Evolutionary conservation across 2,113 vertebrate species (phyloP).

Genomic region (Hemiscyllium ocellatum): DNA sequence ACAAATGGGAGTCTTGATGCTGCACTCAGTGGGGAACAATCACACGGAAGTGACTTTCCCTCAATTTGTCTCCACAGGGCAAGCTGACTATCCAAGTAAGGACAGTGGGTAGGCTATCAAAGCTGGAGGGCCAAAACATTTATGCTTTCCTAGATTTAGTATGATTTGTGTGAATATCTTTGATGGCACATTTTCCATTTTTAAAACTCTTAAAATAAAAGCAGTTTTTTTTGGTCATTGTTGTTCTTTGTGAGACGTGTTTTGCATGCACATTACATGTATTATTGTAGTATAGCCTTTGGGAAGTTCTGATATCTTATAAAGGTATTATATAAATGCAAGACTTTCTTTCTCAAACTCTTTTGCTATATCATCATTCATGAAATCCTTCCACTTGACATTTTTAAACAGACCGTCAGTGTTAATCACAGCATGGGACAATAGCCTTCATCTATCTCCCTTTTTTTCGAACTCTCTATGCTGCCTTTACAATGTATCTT

Average conservation of each 20-base stretch:
- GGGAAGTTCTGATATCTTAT: background rate
- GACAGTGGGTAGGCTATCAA: background rate
- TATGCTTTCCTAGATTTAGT: background rate
- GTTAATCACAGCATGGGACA: background rate
- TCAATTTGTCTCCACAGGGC: no score
- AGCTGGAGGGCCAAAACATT: background rate
- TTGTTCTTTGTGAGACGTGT: background rate
- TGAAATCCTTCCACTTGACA: background rate
- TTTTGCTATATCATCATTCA: background rate
- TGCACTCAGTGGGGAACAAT: background rate
- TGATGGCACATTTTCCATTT: background rate
- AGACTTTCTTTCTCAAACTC: background rate
- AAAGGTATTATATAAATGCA: background rate
- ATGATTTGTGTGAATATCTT: background rate
- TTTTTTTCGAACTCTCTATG: background rate
- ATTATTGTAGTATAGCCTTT: background rate
- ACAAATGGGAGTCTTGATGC: background rate
- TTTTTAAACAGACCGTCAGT: no score
- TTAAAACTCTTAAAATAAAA: background rate
- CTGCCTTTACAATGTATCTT: background rate
- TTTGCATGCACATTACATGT: background rate
- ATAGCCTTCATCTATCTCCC: background rate
- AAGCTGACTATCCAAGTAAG: background rate
- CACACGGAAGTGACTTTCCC: background rate
- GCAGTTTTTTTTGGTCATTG: background rate